These are phyloP conservation scores for Rhinolophus sinicus DNA, from an alignment of 2,113 vertebrate genomes.

Conservation along the genomic window DNA sequence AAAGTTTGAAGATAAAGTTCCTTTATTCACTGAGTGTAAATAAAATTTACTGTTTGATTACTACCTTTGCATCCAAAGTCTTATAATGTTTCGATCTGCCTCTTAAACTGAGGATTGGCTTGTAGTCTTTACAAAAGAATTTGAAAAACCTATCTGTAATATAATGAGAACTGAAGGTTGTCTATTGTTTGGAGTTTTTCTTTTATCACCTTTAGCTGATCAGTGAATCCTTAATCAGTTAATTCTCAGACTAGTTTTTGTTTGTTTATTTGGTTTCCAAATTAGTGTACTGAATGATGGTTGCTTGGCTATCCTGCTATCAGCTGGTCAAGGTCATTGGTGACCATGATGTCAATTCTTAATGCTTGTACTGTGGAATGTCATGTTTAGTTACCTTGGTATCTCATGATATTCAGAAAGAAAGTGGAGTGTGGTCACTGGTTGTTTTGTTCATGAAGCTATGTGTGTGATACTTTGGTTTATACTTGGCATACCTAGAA, in stretches of 20 bases:
- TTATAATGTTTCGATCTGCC: not conserved
- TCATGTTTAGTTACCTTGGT: not conserved
- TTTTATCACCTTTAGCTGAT: not conserved
- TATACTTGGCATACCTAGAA: not conserved
- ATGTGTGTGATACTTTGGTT: not conserved
- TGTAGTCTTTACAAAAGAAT: constrained; percentile 31
- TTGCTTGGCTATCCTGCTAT: not conserved
- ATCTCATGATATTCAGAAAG: not conserved
- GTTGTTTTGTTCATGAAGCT: not conserved
- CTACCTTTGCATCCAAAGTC: not conserved
- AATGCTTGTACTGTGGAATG: not conserved
- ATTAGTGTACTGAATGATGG: not conserved
- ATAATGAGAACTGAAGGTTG: not conserved
- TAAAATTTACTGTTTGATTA: constrained; percentile 30
- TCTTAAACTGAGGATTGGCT: constrained; percentile 22
- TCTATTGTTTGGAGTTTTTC: not conserved
- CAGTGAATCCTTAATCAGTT: not conserved
- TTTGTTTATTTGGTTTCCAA: constrained; percentile 47
- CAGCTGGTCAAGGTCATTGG: not conserved
- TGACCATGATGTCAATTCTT: not conserved
- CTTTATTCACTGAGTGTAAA: not conserved
- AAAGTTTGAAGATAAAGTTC: not conserved
- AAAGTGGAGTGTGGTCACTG: not conserved
- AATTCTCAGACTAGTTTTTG: not conserved
- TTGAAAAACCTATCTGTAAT: not conserved